Evolutionary conservation across 2,888 invertebrate species (phyloP), one percentile per base, ranked within the genome.

Genomic region (Terebella lapidaria): DNA sequence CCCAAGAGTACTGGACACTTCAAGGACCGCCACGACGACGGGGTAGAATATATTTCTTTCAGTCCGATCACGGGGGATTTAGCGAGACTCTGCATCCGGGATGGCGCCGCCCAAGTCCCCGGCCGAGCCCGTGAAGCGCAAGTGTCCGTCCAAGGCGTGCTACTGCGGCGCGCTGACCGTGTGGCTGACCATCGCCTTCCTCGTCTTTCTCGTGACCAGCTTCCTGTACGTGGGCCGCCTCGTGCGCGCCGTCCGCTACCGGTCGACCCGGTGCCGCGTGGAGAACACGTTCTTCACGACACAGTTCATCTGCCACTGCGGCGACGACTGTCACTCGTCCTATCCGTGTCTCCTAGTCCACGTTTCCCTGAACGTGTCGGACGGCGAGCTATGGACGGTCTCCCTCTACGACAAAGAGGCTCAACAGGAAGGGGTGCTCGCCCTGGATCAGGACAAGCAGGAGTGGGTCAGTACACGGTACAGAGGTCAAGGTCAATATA

Each of bases 61-160:
- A n/a, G n/a, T n/a, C n/a, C n/a, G n/a, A n/a, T n/a, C n/a, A n/a
- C n/a, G n/a, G n/a, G n/a, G n/a, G n/a, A n/a, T n/a, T n/a, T n/a
- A n/a, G n/a, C n/a, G n/a, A n/a, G n/a, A n/a, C n/a, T n/a, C n/a
- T n/a, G n/a, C n/a, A n/a, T n/a, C n/a, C n/a, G n/a, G n/a, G n/a
- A n/a, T n/a, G n/a, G n/a, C n/a, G n/a, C n/a, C n/a, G n/a, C n/a
- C n/a, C n/a, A n/a, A n/a, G n/a, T n/a, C n/a, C n/a, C n/a, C n/a
- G n/a, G n/a, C n/a, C n/a, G n/a, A n/a, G n/a, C n/a, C n/a, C n/a
- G n/a, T n/a, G n/a, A 60, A 53, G 60, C 24, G 47, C 25, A 65
- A 65, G 51, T 63, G 66, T 46, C 66, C 66, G 42, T 64, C 66
- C 35, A 66, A 64, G 51, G 66, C 66, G 22, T 66, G 66, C 30